Evolutionary conservation across 2,888 invertebrate species (phyloP).

Genomic region (Entomobrya multifasciata): DNA sequence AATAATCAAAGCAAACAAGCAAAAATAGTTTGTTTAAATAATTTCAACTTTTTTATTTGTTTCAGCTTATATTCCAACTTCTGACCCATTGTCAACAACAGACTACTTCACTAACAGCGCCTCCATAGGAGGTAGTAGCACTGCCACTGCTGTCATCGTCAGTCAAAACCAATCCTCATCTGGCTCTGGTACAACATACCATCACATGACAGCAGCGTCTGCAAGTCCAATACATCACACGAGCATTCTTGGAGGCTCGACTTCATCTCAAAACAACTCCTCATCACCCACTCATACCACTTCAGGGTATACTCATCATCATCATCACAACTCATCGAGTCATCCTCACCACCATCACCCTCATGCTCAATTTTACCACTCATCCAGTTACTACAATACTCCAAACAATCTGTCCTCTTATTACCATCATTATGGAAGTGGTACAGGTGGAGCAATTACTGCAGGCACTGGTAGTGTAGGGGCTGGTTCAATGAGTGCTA

Average conservation of each 20-base stretch:
- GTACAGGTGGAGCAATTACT: constrained; percentile 51
- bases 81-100: constrained; percentile 75
- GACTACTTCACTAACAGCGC: constrained; percentile 75
- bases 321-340: constrained; percentile 63
- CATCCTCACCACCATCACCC: constrained; percentile 67
- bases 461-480: constrained; percentile 44
- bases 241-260: constrained; percentile 45
- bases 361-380: constrained; percentile 73
- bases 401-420: constrained; percentile 69
- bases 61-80: constrained; percentile 58
- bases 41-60: not conserved
- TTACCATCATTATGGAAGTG: constrained; percentile 63
- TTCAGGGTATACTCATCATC: constrained; percentile 54
- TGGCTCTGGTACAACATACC: constrained; percentile 73
- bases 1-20: not conserved
- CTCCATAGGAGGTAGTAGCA: constrained; percentile 59
- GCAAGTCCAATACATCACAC: constrained; percentile 75
- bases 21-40: not conserved
- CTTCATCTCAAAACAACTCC: constrained; percentile 63
- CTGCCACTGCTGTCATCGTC: constrained; percentile 62
- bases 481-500: constrained; percentile 48
- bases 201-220: constrained; percentile 77
- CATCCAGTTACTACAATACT: constrained; percentile 76
- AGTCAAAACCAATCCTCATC: constrained; percentile 58
- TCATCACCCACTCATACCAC: constrained; percentile 64